A percentile compares a stretch with the other conserved stretches of the same genome.
Evolutionary conservation across 2,888 invertebrate species (phyloP).

Genomic region (Metacarcinus magister): DNA sequence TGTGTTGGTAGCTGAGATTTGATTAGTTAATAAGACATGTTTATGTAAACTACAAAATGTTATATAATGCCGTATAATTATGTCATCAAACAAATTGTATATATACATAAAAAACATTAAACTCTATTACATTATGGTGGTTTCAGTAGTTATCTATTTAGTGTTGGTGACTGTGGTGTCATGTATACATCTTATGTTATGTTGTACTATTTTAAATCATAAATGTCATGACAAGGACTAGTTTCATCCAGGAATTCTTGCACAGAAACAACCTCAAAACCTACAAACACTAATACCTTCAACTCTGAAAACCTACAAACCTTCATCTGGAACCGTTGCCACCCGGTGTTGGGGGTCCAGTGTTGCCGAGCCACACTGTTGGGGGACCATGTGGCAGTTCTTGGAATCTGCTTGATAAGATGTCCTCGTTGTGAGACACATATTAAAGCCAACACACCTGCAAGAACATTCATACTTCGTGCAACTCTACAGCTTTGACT

Average conservation of each 20-base stretch:
- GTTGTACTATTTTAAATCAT: no score
- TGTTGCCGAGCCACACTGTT: not conserved
- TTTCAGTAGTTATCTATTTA: no score
- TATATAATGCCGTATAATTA: no score
- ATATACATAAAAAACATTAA: no score
- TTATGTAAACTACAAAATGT: no score
- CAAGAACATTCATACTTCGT: not conserved
- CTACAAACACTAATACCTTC: not conserved
- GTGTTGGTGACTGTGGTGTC: no score
- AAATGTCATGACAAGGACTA: not conserved
- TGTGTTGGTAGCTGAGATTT: no score
- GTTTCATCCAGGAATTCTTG: not conserved
- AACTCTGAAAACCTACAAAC: not conserved
- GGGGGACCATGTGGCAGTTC: not conserved
- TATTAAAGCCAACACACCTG: not conserved
- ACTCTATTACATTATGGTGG: no score
- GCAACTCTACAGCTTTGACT: not conserved
- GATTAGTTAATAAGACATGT: no score
- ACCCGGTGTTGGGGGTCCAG: not conserved
- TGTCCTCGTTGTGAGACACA: not conserved
- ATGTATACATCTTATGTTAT: no score
- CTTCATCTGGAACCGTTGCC: not conserved
- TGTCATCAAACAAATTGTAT: no score
- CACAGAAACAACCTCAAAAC: not conserved
- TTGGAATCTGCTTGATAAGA: constrained; percentile 17